Evolutionary conservation across 2,113 vertebrate genomes (phyloP).

Genomic region (Gallinago media): DNA sequence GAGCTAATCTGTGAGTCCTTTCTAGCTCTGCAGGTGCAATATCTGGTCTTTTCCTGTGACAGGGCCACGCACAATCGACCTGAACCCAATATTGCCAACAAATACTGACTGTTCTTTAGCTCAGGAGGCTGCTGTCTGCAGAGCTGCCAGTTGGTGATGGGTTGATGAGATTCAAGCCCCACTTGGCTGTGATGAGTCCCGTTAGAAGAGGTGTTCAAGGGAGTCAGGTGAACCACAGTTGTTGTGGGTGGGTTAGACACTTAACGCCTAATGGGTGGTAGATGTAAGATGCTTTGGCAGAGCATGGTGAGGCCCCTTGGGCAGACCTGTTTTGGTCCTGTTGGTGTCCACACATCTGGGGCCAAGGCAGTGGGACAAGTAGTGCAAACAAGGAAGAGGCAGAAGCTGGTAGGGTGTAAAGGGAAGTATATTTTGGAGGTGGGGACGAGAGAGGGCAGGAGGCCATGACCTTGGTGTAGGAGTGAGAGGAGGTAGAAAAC

Average conservation of each 20-base stretch:
- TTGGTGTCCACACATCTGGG: background rate
- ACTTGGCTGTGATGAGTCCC: accelerated
- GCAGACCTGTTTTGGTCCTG: background rate
- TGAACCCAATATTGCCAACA: background rate
- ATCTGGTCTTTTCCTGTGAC: background rate
- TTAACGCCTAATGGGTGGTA: background rate
- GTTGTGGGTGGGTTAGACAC: background rate
- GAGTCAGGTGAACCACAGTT: background rate
- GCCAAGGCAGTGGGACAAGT: background rate
- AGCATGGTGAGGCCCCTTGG: background rate
- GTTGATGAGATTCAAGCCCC: background rate
- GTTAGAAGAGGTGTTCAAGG: background rate
- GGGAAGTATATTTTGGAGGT: background rate
- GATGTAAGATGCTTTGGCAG: background rate
- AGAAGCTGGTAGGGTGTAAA: background rate
- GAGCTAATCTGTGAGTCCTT: background rate
- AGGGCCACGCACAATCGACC: background rate
- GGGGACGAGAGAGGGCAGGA: background rate
- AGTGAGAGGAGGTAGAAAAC: background rate
- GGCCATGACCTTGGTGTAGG: background rate
- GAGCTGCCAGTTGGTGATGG: background rate
- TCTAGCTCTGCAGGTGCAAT: background rate
- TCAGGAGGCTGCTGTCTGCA: background rate
- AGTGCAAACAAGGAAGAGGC: background rate
- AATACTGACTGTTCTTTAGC: background rate